Conservation (phyloP, 2,113 vertebrate genomes). For the Paradisaea rubra region DNA sequence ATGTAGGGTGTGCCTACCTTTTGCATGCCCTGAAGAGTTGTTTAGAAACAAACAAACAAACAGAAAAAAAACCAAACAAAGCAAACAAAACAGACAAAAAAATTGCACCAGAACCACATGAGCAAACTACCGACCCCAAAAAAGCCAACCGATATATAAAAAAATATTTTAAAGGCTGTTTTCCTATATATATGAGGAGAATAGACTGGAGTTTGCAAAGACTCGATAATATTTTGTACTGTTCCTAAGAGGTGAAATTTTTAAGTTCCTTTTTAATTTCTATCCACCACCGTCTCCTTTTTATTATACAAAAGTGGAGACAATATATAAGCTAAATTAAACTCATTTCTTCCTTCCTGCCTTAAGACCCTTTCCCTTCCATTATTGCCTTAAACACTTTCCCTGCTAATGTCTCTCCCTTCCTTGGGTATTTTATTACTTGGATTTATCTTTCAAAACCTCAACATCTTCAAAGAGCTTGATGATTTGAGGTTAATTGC, state of each 20-base stretch:
- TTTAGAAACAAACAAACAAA: neutral
- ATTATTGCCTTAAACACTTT: neutral
- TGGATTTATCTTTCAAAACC: neutral
- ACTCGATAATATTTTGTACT: neutral
- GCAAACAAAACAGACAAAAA: neutral
- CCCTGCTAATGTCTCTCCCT: neutral
- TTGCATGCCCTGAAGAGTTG: neutral
- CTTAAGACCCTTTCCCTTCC: neutral
- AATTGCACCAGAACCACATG: neutral
- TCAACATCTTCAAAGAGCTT: neutral
- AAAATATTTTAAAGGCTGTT: neutral
- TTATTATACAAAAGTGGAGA: neutral
- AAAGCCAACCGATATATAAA: neutral
- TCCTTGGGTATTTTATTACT: neutral
- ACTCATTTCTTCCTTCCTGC: neutral
- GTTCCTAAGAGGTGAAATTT: neutral
- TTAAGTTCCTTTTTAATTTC: neutral
- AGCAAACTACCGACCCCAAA: rapidly evolving
- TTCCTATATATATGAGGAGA: neutral
- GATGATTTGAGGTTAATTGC: neutral
- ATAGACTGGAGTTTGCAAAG: neutral
- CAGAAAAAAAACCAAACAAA: neutral
- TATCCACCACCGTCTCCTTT: neutral
- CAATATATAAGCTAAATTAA: neutral
- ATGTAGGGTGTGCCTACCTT: neutral